These are phyloP conservation scores for Flexamia atlantica DNA, from an alignment of 2,888 invertebrate species.

Conservation along the genomic window DNA sequence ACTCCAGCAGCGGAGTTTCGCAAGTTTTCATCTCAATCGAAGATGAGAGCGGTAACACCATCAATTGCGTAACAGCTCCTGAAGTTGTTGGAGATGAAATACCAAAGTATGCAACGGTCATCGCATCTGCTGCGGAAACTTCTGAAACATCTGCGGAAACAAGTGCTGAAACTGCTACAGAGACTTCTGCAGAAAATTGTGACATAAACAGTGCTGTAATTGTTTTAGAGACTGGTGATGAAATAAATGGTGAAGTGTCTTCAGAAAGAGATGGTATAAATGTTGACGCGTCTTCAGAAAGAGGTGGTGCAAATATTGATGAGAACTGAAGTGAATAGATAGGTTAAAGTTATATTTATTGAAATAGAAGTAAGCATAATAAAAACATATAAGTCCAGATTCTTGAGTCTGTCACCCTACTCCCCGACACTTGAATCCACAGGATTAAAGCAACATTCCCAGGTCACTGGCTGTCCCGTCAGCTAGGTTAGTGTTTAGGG, in stretches of 20 bases:
- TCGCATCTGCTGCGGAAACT: slow-evolving; percentile 29
- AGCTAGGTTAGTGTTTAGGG: too few species aligned
- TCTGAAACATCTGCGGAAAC: neutral
- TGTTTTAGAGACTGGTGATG: neutral
- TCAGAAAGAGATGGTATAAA: too few species aligned
- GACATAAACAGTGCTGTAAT: neutral
- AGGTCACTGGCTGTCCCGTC: too few species aligned
- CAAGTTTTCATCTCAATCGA: slow-evolving; percentile 51
- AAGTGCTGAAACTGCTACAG: neutral
- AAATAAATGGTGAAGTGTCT: neutral
- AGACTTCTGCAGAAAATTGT: neutral
- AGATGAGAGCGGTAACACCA: slow-evolving; percentile 54
- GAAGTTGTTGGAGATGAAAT: slow-evolving; percentile 29
- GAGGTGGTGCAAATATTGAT: neutral
- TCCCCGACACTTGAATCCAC: too few species aligned
- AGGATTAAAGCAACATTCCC: too few species aligned
- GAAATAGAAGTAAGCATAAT: too few species aligned
- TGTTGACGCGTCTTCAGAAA: neutral
- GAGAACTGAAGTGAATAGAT: neutral
- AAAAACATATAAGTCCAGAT: too few species aligned
- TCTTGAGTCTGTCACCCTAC: too few species aligned
- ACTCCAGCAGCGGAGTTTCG: slow-evolving; percentile 9
- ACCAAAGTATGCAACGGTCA: slow-evolving; percentile 41
- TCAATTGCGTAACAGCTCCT: slow-evolving; percentile 49
- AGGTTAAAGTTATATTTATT: neutral